These are phyloP conservation scores for Hystrix cristata DNA, from an alignment of 2,113 vertebrate genomes.

Conservation along the genomic window DNA sequence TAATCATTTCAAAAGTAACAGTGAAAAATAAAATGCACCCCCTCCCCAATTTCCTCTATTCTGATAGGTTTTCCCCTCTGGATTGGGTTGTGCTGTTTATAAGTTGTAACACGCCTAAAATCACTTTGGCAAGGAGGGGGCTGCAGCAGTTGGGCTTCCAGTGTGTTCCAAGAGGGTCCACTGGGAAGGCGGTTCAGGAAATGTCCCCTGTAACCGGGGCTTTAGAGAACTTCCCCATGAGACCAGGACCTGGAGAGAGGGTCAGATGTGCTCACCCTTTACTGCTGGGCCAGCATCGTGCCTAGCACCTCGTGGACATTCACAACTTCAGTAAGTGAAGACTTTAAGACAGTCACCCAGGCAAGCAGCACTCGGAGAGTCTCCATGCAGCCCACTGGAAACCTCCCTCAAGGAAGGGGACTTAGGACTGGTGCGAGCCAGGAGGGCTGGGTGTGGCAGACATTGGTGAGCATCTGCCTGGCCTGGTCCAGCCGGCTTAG, in stretches of 20 bases:
- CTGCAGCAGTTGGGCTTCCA: no score
- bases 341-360: not conserved
- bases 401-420: not conserved
- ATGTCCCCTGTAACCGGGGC: no score
- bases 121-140: not conserved
- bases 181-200: not conserved
- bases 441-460: not conserved
- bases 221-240: fast-evolving
- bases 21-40: not conserved
- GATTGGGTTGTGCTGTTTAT: not conserved
- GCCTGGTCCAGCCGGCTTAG: not conserved
- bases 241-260: not conserved
- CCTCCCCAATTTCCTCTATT: not conserved
- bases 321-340: not conserved
- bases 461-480: not conserved
- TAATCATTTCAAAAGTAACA: not conserved
- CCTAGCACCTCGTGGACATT: fast-evolving
- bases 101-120: not conserved
- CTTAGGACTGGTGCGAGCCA: not conserved
- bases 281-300: not conserved
- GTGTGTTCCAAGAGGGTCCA: no score
- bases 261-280: not conserved
- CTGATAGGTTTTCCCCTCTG: not conserved
- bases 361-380: no score
- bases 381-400: not conserved